Evolutionary conservation across 2,113 vertebrate genomes (phyloP).

Genomic region (Brachyistius frenatus): DNA sequence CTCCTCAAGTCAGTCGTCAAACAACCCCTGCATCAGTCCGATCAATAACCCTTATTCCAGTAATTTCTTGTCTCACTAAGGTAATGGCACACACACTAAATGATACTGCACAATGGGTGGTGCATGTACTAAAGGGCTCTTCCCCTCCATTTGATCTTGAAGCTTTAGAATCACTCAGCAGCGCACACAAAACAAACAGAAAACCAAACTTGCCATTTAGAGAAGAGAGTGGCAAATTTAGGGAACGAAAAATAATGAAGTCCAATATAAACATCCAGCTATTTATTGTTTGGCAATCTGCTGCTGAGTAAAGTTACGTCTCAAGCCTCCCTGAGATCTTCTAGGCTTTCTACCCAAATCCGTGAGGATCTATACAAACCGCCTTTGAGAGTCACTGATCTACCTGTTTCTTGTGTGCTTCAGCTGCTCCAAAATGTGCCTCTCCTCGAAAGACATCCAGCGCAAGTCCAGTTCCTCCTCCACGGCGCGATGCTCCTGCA

Average conservation of each 20-base stretch:
- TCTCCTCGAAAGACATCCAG: slow-evolving; percentile 92
- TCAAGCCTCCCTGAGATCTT: not conserved
- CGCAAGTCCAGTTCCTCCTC: slow-evolving; percentile 87
- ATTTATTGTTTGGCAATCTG: not conserved
- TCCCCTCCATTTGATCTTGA: slow-evolving; percentile 4
- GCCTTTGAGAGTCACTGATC: not conserved
- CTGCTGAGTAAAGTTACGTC: not conserved
- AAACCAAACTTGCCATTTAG: not conserved
- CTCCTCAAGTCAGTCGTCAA: not conserved
- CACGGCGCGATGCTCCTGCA: slow-evolving; percentile 91
- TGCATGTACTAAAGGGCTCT: slow-evolving; percentile 3
- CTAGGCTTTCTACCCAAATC: not conserved
- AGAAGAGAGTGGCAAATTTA: no score
- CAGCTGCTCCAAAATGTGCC: slow-evolving; percentile 90
- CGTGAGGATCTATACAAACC: not conserved
- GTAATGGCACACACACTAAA: slow-evolving; percentile 1
- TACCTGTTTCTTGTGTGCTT: slow-evolving; percentile 90
- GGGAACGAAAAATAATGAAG: not conserved
- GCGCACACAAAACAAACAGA: not conserved
- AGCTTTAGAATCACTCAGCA: not conserved
- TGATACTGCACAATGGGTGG: not conserved
- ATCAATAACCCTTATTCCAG: slow-evolving; percentile 19
- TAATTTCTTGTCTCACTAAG: not conserved
- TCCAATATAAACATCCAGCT: not conserved
- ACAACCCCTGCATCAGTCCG: not conserved